Conservation (phyloP, 2,797 vertebrate species). For the Pristis pectinata region DNA sequence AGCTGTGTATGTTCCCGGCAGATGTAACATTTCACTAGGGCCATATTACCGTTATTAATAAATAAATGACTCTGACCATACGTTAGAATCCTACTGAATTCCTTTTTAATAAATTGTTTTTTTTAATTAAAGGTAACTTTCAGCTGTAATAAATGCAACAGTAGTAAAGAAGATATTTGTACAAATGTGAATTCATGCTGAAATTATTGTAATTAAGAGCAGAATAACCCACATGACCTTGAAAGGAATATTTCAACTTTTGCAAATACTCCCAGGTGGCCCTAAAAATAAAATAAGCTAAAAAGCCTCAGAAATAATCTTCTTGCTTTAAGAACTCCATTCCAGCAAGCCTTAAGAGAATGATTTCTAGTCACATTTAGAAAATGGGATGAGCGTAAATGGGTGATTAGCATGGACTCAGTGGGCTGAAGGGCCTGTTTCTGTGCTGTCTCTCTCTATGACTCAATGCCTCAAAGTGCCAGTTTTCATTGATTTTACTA, state of each 20-base stretch:
- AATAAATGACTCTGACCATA: background rate
- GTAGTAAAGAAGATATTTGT: background rate
- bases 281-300: background rate
- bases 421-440: background rate
- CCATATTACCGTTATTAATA: background rate
- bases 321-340: background rate
- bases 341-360: background rate
- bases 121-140: background rate
- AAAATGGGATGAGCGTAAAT: background rate
- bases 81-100: background rate
- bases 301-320: background rate
- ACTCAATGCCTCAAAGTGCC: background rate
- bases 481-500: background rate
- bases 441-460: background rate
- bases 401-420: background rate
- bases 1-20: slow-evolving; percentile 5
- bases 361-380: background rate
- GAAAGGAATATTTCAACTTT: background rate
- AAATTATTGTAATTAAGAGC: background rate
- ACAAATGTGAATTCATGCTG: background rate
- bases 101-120: background rate
- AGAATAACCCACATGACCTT: background rate
- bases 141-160: background rate
- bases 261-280: background rate
- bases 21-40: slow-evolving; percentile 2